Evolutionary conservation across 2,888 invertebrate genomes (phyloP), one percentile per base, ranked within the genome.

Genomic region (Apodemia mormo): DNA sequence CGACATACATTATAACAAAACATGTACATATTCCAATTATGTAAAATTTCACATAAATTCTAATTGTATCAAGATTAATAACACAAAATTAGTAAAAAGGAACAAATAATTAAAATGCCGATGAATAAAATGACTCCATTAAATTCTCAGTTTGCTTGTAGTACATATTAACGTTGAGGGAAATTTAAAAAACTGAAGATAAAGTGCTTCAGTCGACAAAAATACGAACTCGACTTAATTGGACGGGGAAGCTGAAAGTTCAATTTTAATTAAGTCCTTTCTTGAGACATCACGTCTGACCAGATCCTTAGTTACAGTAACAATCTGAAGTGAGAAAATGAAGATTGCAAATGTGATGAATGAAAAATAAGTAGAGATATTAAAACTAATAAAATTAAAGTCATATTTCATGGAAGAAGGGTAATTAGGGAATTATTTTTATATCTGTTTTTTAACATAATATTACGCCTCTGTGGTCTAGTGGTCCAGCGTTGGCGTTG

Each of bases 211-310:
- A 12, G 61, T 61, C 64, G 64, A 37, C 37, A 30, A 30, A 58
- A 58, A 58, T 58, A 64, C 64, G 37, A 8, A 64, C 64, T 33
- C 37, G 37, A 37, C 33, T 68, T 74, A 74, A 75, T 74, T 71
- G 72, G 75, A 75, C 71, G 66, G 58, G 64, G 69, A 68, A 72
- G 70, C 69, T 66, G 68, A 68, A 73, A 69, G 69, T 71, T 71
- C 72, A 69, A 68, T 76, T 76, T 74, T 75, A 75, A 76, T 76
- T 74, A 75, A 70, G 66, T 71, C 66, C 61, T 73, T 72, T 71
- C 30, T 58, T 70, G 67, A 66, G 68, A 71, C 43, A 71, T 72
- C 73, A 74, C 74, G 74, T 71, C 58, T 67, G 29, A 64, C 61
- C 61, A 64, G 61, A 68, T 68, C 70, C 65, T 68, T 37, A 65